These are phyloP conservation scores for Gerris lacustris DNA, from an alignment of 2,888 invertebrate genomes.

Conservation along the genomic window DNA sequence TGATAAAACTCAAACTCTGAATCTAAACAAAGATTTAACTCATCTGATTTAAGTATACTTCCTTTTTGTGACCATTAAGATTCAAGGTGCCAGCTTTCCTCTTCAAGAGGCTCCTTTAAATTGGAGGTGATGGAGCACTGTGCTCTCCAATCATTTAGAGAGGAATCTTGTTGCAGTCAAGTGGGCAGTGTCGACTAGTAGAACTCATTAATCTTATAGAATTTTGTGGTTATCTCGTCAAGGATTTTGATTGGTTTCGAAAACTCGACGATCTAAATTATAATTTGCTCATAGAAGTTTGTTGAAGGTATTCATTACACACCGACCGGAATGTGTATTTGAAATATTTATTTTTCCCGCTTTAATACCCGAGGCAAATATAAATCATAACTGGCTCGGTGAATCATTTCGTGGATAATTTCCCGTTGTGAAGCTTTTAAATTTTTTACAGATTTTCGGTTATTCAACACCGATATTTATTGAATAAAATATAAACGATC, in stretches of 20 bases:
- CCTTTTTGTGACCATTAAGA: no score
- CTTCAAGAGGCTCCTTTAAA: no score
- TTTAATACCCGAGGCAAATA: not conserved
- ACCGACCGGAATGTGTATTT: not conserved
- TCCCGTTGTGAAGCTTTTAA: not conserved
- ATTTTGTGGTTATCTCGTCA: not conserved
- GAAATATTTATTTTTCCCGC: not conserved
- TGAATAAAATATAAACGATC: no score
- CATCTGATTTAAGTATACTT: no score
- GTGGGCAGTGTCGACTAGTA: conserved; percentile 3
- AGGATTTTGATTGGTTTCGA: not conserved
- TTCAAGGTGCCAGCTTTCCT: no score
- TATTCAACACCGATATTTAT: no score
- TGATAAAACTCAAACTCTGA: no score
- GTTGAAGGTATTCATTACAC: not conserved
- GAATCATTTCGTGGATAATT: not conserved
- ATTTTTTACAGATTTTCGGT: not conserved
- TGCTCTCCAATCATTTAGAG: no score
- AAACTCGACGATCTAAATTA: conserved; percentile 2
- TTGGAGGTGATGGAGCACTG: no score
- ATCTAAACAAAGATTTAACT: no score
- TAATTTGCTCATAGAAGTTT: not conserved
- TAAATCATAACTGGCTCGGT: not conserved
- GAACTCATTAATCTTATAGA: not conserved
- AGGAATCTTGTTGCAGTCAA: no score